Evolutionary conservation across 2,888 invertebrate species (phyloP).

Genomic region (Leuctra nigra): DNA sequence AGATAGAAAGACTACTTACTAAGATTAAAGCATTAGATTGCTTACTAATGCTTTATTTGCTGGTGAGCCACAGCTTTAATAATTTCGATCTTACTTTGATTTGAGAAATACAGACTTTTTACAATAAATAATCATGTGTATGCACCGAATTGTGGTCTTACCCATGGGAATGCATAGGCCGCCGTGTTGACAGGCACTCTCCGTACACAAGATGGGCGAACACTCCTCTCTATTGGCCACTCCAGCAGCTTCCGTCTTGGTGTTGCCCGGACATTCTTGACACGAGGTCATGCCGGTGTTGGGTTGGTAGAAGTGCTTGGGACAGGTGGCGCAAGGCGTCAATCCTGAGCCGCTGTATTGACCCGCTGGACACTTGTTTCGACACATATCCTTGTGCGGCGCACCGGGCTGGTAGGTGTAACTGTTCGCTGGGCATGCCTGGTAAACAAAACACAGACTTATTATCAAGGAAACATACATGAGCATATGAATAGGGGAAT

Average conservation of each 20-base stretch:
- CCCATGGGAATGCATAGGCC: conserved; percentile 83
- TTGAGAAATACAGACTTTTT: no score
- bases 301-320: conserved; percentile 86
- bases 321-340: conserved; percentile 89
- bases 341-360: conserved; percentile 89
- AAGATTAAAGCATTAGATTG: no score
- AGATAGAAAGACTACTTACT: no score
- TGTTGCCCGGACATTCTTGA: conserved; percentile 84
- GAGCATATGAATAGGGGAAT: no score
- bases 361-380: conserved; percentile 84
- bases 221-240: conserved; percentile 81
- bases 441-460: no score
- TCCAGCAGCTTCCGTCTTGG: conserved; percentile 75
- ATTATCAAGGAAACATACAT: no score
- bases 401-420: conserved; percentile 92
- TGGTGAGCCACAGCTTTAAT: no score
- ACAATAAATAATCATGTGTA: no score
- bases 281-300: conserved; percentile 77
- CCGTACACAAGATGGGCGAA: conserved; percentile 77
- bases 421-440: conserved; percentile 82
- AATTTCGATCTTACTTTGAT: no score
- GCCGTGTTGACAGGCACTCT: conserved; percentile 84
- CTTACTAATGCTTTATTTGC: no score
- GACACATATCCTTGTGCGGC: conserved; percentile 70
- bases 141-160: no score